A percentile compares a stretch with the other conserved stretches of the same genome.
Evolutionary conservation across 2,888 invertebrate genomes (phyloP).

Genomic region (Dorcus parallelipipedus): DNA sequence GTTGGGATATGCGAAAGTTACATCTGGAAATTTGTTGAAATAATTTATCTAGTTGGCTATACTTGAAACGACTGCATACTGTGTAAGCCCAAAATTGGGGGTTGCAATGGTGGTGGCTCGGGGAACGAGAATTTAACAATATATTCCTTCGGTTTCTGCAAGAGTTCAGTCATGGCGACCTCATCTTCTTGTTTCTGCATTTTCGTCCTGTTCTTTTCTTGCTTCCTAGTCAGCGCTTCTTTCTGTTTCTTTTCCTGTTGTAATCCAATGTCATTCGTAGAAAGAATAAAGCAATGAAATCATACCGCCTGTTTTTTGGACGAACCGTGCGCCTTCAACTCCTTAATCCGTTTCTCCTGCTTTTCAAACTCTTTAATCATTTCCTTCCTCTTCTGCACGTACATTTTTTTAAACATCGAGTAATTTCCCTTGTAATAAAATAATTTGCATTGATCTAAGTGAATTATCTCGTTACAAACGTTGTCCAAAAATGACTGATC

Average conservation of each 20-base stretch:
- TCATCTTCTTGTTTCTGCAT: slow-evolving; percentile 78
- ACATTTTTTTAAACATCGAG: slow-evolving; percentile 98
- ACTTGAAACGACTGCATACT: slow-evolving; percentile 53
- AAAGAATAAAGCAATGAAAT: slow-evolving; percentile 10
- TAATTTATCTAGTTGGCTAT: not conserved
- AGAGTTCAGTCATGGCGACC: slow-evolving; percentile 73
- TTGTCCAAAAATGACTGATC: slow-evolving; percentile 99
- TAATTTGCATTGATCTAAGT: slow-evolving; percentile 90
- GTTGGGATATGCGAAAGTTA: slow-evolving; percentile 77
- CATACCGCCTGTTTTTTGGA: slow-evolving; percentile 88
- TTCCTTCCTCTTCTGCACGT: slow-evolving; percentile 91
- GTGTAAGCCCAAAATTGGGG: slow-evolving; percentile 93
- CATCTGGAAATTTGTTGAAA: slow-evolving; percentile 57
- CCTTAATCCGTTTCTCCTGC: slow-evolving; percentile 94
- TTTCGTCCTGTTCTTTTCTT: slow-evolving; percentile 86
- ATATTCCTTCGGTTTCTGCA: slow-evolving; percentile 92
- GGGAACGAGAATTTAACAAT: slow-evolving; percentile 97
- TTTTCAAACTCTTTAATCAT: slow-evolving; percentile 97
- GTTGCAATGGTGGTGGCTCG: slow-evolving; percentile 92
- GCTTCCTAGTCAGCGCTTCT: slow-evolving; percentile 84
- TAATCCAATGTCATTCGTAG: not conserved
- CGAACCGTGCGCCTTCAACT: slow-evolving; percentile 91
- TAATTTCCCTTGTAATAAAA: slow-evolving; percentile 98
- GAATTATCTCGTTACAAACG: slow-evolving; percentile 98
- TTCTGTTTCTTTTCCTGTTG: slow-evolving; percentile 84